These are phyloP conservation scores for Drosophila busckii DNA, from an alignment of 1,140 invertebrate genomes.

Conservation along the genomic window DNA sequence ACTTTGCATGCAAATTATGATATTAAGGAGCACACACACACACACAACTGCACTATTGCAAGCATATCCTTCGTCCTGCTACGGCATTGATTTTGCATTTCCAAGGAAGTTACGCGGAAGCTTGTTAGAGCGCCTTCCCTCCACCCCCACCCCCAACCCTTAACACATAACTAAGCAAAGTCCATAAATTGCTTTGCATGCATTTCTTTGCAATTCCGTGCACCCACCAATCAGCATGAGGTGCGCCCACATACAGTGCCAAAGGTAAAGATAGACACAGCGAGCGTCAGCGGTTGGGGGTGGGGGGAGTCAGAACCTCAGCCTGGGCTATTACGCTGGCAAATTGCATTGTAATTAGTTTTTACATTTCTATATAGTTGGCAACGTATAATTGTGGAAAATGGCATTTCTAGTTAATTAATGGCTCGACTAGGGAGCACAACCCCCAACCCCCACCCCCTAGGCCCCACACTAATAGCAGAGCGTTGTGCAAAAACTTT, in stretches of 20 bases:
- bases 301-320: conserved; percentile 28
- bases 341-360: conserved; percentile 78
- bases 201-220: conserved; percentile 38
- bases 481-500: conserved; percentile 38
- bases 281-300: conserved; percentile 1
- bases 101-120: conserved; percentile 71
- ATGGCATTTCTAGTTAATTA: conserved; percentile 77
- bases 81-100: conserved; percentile 71
- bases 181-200: conserved; percentile 74
- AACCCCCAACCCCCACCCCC: conserved; percentile 1
- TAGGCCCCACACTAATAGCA: background rate
- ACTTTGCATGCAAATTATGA: conserved; percentile 64
- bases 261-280: conserved; percentile 4
- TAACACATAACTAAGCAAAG: too few species aligned
- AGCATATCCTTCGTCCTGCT: conserved; percentile 55
- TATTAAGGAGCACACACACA: conserved; percentile 17
- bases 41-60: conserved; percentile 41
- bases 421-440: conserved; percentile 52
- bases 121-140: conserved; percentile 51
- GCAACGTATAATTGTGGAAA: conserved; percentile 76
- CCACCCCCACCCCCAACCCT: background rate
- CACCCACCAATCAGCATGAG: background rate
- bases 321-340: conserved; percentile 65
- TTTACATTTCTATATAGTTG: conserved; percentile 76
- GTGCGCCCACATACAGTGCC: too few species aligned